phyloP scores from a whole-genome alignment of 2,888 invertebrate species.

The Amphipoea lucens region DNA sequence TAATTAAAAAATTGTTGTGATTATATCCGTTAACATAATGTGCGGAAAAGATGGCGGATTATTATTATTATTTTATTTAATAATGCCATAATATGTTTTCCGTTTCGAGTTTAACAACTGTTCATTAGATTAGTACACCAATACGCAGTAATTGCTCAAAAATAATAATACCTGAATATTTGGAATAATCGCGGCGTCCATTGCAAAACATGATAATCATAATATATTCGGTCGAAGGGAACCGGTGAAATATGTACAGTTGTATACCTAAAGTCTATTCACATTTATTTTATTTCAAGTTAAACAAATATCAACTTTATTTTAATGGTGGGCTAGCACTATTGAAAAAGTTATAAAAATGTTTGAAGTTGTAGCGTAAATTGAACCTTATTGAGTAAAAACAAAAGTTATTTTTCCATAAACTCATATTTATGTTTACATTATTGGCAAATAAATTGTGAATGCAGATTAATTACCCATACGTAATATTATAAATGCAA shows the following conservation, averaged over 20 bases:
- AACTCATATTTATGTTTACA: too few relatives aligned
- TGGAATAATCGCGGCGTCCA: background rate
- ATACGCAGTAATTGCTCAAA: background rate
- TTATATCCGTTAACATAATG: background rate
- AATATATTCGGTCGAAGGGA: background rate
- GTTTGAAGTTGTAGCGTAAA: too few relatives aligned
- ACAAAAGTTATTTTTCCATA: too few relatives aligned
- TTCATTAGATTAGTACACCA: slow-evolving; percentile 7
- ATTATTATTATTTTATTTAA: slow-evolving; percentile 30
- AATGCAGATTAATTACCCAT: too few relatives aligned
- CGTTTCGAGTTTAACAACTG: slow-evolving; percentile 20
- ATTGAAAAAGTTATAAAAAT: too few relatives aligned
- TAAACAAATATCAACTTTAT: too few relatives aligned
- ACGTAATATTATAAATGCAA: background rate
- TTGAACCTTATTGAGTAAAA: too few relatives aligned
- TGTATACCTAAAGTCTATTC: too few relatives aligned
- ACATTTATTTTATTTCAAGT: too few relatives aligned
- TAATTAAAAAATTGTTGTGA: slow-evolving; percentile 9
- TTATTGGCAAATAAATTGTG: too few relatives aligned
- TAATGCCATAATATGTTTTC: slow-evolving; percentile 26
- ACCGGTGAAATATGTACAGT: background rate
- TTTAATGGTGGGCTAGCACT: too few relatives aligned
- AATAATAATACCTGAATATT: background rate
- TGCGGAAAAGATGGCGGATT: slow-evolving; percentile 17
- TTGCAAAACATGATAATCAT: background rate